Evolutionary conservation across 2,113 vertebrate species (phyloP).

Genomic region (Jaculus jaculus): DNA sequence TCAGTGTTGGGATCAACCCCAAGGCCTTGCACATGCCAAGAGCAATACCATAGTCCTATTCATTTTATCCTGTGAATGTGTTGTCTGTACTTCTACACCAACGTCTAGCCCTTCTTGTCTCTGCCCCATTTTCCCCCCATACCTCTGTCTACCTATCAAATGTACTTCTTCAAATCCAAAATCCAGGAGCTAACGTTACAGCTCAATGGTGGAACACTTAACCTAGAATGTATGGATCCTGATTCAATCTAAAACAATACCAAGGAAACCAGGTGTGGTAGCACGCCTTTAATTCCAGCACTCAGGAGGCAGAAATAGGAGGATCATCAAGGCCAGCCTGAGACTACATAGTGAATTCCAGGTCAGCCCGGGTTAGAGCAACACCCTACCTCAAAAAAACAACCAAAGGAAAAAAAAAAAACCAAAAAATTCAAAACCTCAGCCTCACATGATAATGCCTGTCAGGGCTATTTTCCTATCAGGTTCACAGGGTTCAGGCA

Average conservation of each 20-base stretch:
- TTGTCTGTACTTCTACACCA: background rate
- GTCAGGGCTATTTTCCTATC: background rate
- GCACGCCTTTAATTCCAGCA: too few species aligned
- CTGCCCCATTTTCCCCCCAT: background rate
- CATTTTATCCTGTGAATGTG: background rate
- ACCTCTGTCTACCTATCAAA: background rate
- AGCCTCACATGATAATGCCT: background rate
- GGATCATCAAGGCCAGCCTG: too few species aligned
- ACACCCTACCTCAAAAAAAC: too few species aligned
- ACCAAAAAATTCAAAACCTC: background rate
- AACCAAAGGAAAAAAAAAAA: too few species aligned
- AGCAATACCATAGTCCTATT: too few species aligned
- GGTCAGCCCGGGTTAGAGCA: too few species aligned
- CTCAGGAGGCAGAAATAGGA: too few species aligned
- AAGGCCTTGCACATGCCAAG: too few species aligned
- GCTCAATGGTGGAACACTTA: background rate
- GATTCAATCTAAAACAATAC: background rate
- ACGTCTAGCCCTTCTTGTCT: background rate
- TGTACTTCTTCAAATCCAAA: background rate
- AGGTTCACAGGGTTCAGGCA: background rate
- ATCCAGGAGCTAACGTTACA: background rate
- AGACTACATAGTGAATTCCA: too few species aligned
- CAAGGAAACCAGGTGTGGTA: too few species aligned
- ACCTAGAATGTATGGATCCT: background rate
- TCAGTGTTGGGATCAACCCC: too few species aligned